Evolutionary conservation across 2,888 invertebrate species (phyloP).

Genomic region (Sarcophaga subvicina): DNA sequence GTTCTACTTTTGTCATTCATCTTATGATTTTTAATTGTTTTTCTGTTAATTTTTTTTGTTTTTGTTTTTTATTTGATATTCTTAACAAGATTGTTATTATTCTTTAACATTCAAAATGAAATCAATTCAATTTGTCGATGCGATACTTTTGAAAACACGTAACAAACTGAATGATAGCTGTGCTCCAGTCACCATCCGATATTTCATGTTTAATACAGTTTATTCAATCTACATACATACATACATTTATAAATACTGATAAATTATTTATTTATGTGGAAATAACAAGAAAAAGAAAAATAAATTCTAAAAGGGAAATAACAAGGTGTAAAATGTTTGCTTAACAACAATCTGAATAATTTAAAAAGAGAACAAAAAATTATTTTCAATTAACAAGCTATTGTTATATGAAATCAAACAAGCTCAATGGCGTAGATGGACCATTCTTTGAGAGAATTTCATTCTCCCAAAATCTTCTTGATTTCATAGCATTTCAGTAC

Average conservation of each 20-base stretch:
- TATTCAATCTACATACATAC: not conserved
- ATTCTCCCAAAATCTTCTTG: not conserved
- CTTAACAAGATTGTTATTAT: not conserved
- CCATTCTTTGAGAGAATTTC: not conserved
- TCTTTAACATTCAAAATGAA: not conserved
- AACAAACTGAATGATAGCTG: conserved; percentile 48
- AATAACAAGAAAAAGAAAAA: conserved; percentile 9
- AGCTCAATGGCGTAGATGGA: not conserved
- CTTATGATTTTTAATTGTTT: conserved; percentile 10
- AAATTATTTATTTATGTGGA: conserved; percentile 11
- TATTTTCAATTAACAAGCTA: conserved; percentile 59
- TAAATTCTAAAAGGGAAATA: conserved; percentile 11
- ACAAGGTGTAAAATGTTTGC: conserved; percentile 43
- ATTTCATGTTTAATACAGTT: not conserved
- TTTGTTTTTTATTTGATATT: not conserved
- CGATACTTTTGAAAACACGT: conserved; percentile 41
- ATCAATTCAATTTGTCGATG: conserved; percentile 27
- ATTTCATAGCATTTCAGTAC: not conserved
- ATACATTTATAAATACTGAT: not conserved
- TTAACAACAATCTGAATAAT: conserved; percentile 12
- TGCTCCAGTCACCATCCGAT: not conserved
- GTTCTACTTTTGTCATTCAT: conserved; percentile 35
- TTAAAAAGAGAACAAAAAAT: conserved; percentile 10
- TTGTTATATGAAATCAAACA: conserved; percentile 26
- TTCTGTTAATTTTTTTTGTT: not conserved